phyloP scores from a whole-genome alignment of 2,113 vertebrate genomes.

The Chloebia gouldiae region DNA sequence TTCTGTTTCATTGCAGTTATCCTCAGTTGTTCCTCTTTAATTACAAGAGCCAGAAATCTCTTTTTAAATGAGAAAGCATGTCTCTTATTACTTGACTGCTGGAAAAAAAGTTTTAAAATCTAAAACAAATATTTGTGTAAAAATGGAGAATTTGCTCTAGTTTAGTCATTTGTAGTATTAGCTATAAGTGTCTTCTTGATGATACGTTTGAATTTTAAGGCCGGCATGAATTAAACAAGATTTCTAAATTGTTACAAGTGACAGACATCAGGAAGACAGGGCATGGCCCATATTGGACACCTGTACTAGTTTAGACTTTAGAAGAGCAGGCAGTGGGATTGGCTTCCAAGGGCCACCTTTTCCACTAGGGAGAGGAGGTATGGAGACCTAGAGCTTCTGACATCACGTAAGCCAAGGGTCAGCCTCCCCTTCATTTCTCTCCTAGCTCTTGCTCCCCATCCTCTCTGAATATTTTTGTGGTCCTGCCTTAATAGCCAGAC shows the following conservation, averaged over 20 bases:
- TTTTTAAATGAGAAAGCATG: background rate
- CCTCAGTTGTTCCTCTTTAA: background rate
- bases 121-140: background rate
- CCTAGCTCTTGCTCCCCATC: background rate
- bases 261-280: accelerated
- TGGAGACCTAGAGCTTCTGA: background rate
- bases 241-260: background rate
- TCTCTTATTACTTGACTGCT: background rate
- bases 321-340: background rate
- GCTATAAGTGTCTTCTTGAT: background rate
- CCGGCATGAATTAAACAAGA: background rate
- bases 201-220: background rate
- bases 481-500: background rate
- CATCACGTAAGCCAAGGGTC: accelerated
- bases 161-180: background rate
- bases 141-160: background rate
- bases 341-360: background rate
- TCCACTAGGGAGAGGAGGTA: background rate
- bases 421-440: background rate
- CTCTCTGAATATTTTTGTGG: accelerated
- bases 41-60: background rate
- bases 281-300: background rate
- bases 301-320: background rate
- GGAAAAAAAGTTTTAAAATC: background rate
- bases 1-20: background rate